Percentiles rank a stretch among this genome's conserved stretches.
These are phyloP conservation scores for Microcebus murinus DNA, from an alignment of 2,113 vertebrate species.

Conservation along the genomic window DNA sequence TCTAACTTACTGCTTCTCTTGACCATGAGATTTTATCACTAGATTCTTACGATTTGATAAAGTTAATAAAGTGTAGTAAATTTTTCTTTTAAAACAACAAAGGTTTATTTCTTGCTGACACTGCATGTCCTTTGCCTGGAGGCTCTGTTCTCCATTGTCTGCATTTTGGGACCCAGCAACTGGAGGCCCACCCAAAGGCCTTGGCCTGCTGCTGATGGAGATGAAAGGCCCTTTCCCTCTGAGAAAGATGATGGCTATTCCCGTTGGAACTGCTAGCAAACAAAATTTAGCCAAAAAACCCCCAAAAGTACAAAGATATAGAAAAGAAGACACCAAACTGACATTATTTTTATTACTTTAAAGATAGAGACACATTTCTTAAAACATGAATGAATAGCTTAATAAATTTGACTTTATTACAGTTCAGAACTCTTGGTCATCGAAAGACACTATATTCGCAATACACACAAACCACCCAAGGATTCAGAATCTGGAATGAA, in stretches of 20 bases:
- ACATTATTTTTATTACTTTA: slow-evolving; percentile 9
- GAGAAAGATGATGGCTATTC: not conserved
- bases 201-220: not conserved
- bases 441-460: not conserved
- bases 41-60: not conserved
- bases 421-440: not conserved
- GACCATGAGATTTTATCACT: not conserved
- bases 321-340: not conserved
- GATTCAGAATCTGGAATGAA: not conserved
- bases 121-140: not conserved
- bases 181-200: not conserved
- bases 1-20: not conserved
- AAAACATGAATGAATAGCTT: not conserved
- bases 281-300: not conserved
- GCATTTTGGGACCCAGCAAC: not conserved
- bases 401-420: not conserved
- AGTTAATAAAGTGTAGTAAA: not conserved
- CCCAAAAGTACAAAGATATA: not conserved
- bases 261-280: not conserved
- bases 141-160: not conserved
- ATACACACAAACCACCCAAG: not conserved
- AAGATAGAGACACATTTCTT: not conserved
- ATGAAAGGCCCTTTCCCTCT: not conserved
- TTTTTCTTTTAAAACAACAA: not conserved
- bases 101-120: not conserved